A percentile compares a stretch with the other conserved stretches of the same genome.
Conservation (phyloP, 2,888 invertebrate genomes). For the Alloplasta piceator region DNA sequence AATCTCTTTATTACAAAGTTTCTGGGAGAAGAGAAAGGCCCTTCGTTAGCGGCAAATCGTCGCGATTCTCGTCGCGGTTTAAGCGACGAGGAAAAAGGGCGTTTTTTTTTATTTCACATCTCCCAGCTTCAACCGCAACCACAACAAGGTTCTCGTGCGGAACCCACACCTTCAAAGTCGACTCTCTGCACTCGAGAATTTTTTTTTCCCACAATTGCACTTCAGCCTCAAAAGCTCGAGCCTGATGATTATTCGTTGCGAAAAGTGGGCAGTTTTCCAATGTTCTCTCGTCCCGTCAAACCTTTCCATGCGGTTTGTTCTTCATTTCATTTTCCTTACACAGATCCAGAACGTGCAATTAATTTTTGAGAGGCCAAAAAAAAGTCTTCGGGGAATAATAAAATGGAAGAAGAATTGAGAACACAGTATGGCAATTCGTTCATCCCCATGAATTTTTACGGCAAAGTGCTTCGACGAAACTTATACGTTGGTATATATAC, state of each 20-base stretch:
- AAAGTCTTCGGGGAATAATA: not conserved
- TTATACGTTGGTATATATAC: not conserved
- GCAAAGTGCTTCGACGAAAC: slow-evolving; percentile 7
- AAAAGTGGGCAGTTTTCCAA: too few species aligned
- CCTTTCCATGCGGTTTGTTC: too few species aligned
- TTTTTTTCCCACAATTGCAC: not conserved
- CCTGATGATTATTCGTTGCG: too few species aligned
- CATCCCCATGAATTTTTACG: slow-evolving; percentile 38
- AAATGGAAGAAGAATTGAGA: slow-evolving; percentile 6
- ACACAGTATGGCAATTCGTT: not conserved
- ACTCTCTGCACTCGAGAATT: slow-evolving; percentile 22
- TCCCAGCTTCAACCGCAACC: slow-evolving; percentile 27
- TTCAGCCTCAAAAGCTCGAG: too few species aligned
- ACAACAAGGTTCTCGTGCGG: slow-evolving; percentile 1
- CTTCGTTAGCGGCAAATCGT: slow-evolving; percentile 22
- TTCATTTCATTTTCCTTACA: too few species aligned
- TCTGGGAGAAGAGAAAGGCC: slow-evolving; percentile 21
- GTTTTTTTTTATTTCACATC: slow-evolving; percentile 7
- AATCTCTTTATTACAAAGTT: slow-evolving; percentile 65
- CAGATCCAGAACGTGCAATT: too few species aligned
- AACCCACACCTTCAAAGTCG: not conserved
- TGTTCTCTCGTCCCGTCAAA: too few species aligned
- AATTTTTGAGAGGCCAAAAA: too few species aligned
- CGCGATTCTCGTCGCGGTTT: slow-evolving; percentile 20
- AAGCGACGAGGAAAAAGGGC: not conserved